Evolutionary conservation across 2,113 vertebrate species (phyloP).

Genomic region (Aramus guarauna): DNA sequence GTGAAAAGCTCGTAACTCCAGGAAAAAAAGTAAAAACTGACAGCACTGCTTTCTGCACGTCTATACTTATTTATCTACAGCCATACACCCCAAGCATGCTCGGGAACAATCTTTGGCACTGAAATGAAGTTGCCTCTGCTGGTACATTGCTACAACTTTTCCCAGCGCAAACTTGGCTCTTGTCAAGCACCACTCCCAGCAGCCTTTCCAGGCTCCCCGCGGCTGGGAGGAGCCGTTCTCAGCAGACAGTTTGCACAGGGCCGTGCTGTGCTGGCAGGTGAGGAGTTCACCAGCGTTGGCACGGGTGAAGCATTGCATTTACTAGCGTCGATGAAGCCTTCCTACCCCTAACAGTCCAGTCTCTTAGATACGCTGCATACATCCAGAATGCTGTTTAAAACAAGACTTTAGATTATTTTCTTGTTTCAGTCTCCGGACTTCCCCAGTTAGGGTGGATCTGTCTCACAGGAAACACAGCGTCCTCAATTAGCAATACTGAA

Average conservation of each 20-base stretch:
- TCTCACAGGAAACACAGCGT: rapidly evolving
- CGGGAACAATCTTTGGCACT: not conserved
- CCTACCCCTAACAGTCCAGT: rapidly evolving
- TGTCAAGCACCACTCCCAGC: not conserved
- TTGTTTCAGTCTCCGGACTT: not conserved
- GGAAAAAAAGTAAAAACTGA: not conserved
- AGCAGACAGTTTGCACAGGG: no score
- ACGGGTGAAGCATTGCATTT: rapidly evolving
- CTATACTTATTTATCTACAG: not conserved
- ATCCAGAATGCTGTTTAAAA: not conserved
- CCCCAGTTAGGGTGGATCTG: not conserved
- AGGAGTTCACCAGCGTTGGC: not conserved
- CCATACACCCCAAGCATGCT: not conserved
- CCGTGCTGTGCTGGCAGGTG: rapidly evolving
- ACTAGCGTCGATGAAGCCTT: not conserved
- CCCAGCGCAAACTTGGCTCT: not conserved
- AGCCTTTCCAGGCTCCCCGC: not conserved
- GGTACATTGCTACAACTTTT: not conserved
- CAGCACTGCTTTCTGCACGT: not conserved
- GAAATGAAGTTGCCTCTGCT: not conserved
- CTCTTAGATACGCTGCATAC: rapidly evolving
- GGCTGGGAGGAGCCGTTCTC: not conserved
- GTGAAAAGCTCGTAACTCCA: not conserved
- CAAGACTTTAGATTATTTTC: not conserved
- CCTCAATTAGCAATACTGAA: rapidly evolving